Percentiles rank a stretch among this genome's conserved stretches.
These are phyloP conservation scores for Manis javanica DNA, from an alignment of 2,797 vertebrate genomes.

Conservation along the genomic window DNA sequence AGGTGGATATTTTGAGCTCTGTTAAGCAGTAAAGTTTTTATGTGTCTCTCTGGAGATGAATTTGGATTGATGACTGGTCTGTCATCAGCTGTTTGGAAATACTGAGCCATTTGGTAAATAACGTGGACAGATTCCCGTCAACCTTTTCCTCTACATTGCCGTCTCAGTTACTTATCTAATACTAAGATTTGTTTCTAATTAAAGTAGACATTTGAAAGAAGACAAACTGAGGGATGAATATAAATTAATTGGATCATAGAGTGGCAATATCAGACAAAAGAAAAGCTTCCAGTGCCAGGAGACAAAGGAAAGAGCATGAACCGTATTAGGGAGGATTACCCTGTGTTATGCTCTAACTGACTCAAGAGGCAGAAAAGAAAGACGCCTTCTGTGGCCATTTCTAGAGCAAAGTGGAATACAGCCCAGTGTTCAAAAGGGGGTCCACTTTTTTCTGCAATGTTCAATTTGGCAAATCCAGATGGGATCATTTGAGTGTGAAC, in stretches of 20 bases:
- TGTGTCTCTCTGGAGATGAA: constrained; percentile 78
- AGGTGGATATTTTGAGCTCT: constrained; percentile 86
- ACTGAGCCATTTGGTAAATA: constrained; percentile 75
- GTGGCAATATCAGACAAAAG: not conserved
- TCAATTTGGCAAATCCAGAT: not conserved
- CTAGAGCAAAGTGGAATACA: not conserved
- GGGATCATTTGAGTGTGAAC: constrained; percentile 54
- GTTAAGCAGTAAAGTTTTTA: constrained; percentile 85
- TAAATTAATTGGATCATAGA: constrained; percentile 60
- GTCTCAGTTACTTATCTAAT: constrained; percentile 49
- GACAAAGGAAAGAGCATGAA: not conserved
- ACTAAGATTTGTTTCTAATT: constrained; percentile 67
- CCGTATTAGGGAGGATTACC: not conserved
- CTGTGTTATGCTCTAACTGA: not conserved
- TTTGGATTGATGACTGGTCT: constrained; percentile 78
- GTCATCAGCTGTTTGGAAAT: constrained; percentile 74
- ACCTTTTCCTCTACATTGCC: not conserved
- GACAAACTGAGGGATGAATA: not conserved
- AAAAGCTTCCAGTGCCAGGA: not conserved
- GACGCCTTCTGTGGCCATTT: not conserved
- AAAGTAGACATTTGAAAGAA: constrained; percentile 25
- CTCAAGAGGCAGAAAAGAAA: not conserved
- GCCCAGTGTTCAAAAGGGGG: not conserved
- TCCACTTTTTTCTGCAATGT: not conserved
- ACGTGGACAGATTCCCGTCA: constrained; percentile 54